Conservation (phyloP, 2,113 vertebrate species). For the Microtus pennsylvanicus region DNA sequence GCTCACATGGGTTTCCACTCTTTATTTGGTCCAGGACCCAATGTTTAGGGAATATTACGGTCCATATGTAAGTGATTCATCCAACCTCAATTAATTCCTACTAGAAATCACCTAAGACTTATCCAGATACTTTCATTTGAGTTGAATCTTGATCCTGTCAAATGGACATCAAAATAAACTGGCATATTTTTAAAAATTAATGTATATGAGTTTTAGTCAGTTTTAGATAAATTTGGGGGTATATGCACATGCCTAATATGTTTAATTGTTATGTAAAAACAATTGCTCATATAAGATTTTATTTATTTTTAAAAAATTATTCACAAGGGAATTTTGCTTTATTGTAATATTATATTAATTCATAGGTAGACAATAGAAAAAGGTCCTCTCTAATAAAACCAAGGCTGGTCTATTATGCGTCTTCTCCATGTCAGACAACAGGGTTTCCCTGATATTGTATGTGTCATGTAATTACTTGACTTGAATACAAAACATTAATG, state of each 20-base stretch:
- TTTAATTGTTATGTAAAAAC: neutral
- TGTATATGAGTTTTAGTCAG: neutral
- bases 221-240: neutral
- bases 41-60: neutral
- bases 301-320: constrained; percentile 1
- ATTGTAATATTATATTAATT: neutral
- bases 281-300: neutral
- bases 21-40: neutral
- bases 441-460: constrained; percentile 82
- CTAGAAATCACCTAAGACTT: neutral
- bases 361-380: constrained; percentile 65
- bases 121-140: neutral
- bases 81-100: neutral
- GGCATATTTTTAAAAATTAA: neutral
- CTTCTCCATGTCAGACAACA: constrained; percentile 80
- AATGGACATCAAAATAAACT: neutral
- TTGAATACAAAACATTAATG: constrained; percentile 89
- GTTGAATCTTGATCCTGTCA: neutral
- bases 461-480: constrained; percentile 87
- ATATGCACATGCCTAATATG: neutral
- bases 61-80: too few relatives aligned
- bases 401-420: constrained; percentile 66
- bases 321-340: neutral
- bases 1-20: neutral
- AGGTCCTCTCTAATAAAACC: constrained; percentile 65